A percentile compares a stretch with the other conserved stretches of the same genome.
phyloP scores from a whole-genome alignment of 2,888 invertebrate genomes.

The Aporophyla lueneburgensis region DNA sequence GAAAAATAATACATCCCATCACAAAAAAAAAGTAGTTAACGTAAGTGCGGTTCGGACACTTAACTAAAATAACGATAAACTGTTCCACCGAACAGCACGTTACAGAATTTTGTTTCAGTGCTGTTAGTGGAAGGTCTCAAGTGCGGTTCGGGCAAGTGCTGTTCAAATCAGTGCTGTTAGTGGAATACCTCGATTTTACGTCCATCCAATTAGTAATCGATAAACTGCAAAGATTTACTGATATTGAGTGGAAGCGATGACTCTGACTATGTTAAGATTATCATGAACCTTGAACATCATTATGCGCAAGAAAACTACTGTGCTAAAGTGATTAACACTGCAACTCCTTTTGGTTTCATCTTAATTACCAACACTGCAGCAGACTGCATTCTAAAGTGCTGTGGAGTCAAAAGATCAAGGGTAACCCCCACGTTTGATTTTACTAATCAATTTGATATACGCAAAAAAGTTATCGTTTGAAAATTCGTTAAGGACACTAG shows the following conservation, averaged over 20 bases:
- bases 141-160: too few relatives aligned
- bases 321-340: constrained; percentile 16
- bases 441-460: neutral
- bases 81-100: too few relatives aligned
- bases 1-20: too few relatives aligned
- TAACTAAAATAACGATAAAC: too few relatives aligned
- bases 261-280: constrained; percentile 21
- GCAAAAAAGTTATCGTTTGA: neutral
- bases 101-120: too few relatives aligned
- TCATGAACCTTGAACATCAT: constrained; percentile 13
- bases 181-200: constrained; percentile 54
- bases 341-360: constrained; percentile 17
- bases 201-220: constrained; percentile 47
- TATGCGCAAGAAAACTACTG: constrained; percentile 10
- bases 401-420: neutral
- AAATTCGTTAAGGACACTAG: neutral
- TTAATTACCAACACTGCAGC: neutral
- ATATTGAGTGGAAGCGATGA: constrained; percentile 38
- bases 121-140: too few relatives aligned
- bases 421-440: neutral
- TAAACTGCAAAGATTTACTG: constrained; percentile 33
- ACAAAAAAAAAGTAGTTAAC: too few relatives aligned
- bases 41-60: too few relatives aligned
- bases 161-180: too few relatives aligned
- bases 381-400: constrained; percentile 2